A percentile compares a stretch with the other conserved stretches of the same genome.
Evolutionary conservation across 2,888 invertebrate species (phyloP).

Genomic region (Lycophotia porphyrea): DNA sequence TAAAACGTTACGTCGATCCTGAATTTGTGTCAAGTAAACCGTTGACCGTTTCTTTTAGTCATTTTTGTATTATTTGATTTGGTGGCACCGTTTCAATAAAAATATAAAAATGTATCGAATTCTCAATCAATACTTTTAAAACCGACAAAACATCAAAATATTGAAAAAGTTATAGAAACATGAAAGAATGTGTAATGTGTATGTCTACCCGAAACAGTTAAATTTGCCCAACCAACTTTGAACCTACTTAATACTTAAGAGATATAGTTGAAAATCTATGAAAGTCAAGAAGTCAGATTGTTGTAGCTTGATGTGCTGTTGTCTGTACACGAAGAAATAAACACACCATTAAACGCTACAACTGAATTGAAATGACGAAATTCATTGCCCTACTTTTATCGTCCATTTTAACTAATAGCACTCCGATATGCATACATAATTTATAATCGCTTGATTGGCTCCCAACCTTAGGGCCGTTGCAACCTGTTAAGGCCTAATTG

Average conservation of each 20-base stretch:
- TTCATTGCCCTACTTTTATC: conserved; percentile 41
- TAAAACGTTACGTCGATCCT: not conserved
- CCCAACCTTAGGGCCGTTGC: conserved; percentile 35
- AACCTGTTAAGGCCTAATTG: conserved; percentile 62
- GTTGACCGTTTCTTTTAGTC: not conserved
- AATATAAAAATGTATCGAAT: not conserved
- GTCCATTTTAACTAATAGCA: conserved; percentile 46
- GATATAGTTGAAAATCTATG: too few species aligned
- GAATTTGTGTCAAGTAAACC: conserved; percentile 12
- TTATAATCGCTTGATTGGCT: conserved; percentile 56
- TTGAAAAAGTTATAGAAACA: not conserved
- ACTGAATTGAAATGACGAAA: conserved; percentile 30
- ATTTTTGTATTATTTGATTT: not conserved
- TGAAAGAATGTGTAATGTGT: too few species aligned
- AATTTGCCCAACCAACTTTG: too few species aligned
- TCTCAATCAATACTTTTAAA: not conserved
- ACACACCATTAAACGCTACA: not conserved
- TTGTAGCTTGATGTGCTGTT: too few species aligned
- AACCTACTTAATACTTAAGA: too few species aligned
- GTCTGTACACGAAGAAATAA: too few species aligned
- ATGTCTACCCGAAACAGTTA: too few species aligned
- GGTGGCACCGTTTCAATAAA: not conserved
- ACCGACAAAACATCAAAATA: not conserved
- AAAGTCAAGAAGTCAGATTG: too few species aligned
- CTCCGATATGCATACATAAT: conserved; percentile 57